Conservation (phyloP, 2,113 vertebrate species). For the Mystacornis crossleyi region DNA sequence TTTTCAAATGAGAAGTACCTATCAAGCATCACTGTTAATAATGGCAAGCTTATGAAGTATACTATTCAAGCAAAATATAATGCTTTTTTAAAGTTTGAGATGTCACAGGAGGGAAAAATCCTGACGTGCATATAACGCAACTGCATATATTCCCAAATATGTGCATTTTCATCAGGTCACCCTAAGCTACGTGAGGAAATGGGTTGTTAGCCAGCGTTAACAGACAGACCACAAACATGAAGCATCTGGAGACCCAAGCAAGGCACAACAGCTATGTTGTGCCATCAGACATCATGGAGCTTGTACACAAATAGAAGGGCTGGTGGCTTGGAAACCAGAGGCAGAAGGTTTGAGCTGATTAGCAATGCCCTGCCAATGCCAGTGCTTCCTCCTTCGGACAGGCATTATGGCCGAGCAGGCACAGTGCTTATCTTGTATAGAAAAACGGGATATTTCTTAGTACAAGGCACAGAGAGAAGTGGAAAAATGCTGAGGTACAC, state of each 20-base stretch:
- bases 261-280: fast-evolving
- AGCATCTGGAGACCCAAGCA: neutral
- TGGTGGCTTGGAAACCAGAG: neutral
- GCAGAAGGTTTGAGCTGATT: conserved; percentile 13
- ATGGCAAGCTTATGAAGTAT: neutral
- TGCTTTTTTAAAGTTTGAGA: neutral
- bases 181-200: neutral
- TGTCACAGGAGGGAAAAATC: neutral
- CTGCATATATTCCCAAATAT: neutral
- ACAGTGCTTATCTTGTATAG: neutral
- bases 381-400: neutral
- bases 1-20: neutral
- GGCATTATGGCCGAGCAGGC: neutral
- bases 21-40: neutral
- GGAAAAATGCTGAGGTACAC: neutral
- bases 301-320: neutral
- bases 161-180: neutral
- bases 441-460: neutral
- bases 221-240: neutral
- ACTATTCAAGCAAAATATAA: neutral
- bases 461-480: neutral
- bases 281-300: neutral
- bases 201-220: neutral
- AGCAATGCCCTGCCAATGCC: neutral
- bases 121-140: neutral